phyloP scores from a whole-genome alignment of 2,797 vertebrate genomes.

The Platalea minor region DNA sequence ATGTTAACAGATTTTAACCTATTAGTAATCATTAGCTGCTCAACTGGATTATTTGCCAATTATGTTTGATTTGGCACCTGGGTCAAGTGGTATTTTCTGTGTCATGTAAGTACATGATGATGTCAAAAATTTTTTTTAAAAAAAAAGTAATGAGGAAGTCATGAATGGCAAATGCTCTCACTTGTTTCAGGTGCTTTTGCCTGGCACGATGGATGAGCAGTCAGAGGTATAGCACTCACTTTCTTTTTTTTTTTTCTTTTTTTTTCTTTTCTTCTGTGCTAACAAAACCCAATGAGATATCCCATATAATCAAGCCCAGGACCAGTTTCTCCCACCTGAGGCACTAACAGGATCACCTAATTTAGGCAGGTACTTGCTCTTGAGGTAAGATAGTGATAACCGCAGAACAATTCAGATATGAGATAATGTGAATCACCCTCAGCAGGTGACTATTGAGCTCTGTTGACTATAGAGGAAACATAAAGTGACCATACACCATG shows the following conservation, averaged over 20 bases:
- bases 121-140: not conserved
- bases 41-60: not conserved
- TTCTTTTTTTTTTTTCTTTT: not conserved
- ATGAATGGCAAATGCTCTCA: not conserved
- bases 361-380: not conserved
- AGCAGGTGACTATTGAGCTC: not conserved
- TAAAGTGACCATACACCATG: not conserved
- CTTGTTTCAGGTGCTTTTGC: not conserved
- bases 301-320: not conserved
- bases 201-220: not conserved
- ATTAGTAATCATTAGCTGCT: not conserved
- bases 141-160: not conserved
- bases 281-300: not conserved
- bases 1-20: not conserved
- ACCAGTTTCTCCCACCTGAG: not conserved
- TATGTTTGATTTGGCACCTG: not conserved
- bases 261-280: not conserved
- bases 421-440: not conserved
- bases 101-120: not conserved
- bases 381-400: conserved; percentile 3
- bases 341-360: not conserved
- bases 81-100: not conserved
- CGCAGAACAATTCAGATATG: not conserved
- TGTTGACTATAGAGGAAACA: not conserved
- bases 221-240: not conserved